Percentiles rank a stretch among this genome's conserved stretches.
These are phyloP conservation scores for Chiloscyllium punctatum DNA, from an alignment of 2,797 vertebrate genomes.

Conservation along the genomic window DNA sequence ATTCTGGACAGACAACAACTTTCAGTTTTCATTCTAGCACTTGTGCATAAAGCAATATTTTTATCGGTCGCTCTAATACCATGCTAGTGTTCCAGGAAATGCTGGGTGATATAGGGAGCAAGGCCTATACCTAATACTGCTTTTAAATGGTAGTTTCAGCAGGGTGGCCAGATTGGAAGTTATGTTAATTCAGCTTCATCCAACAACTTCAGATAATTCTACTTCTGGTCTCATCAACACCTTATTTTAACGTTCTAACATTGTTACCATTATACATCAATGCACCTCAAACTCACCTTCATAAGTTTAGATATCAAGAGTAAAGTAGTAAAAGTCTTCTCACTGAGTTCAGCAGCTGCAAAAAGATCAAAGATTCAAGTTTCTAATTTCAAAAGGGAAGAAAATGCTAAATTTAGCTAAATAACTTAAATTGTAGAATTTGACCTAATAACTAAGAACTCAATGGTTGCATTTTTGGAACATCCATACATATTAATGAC, in stretches of 20 bases:
- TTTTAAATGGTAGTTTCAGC: background rate
- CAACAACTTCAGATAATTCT: background rate
- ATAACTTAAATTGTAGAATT: background rate
- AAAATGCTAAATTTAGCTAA: background rate
- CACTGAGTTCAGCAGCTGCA: constrained; percentile 82
- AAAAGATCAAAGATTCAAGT: constrained; percentile 36
- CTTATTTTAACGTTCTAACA: constrained; percentile 40
- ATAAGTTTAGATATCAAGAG: constrained; percentile 86
- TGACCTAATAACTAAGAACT: background rate
- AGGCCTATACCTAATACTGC: background rate
- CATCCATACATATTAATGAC: background rate
- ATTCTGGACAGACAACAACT: too few species aligned
- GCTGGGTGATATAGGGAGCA: background rate
- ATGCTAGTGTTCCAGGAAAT: background rate
- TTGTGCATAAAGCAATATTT: background rate
- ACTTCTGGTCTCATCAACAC: background rate
- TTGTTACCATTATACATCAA: background rate
- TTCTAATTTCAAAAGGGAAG: background rate
- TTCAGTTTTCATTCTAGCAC: background rate
- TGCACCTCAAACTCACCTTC: constrained; percentile 66
- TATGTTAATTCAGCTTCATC: background rate
- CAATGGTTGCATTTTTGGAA: background rate
- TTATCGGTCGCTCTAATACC: background rate
- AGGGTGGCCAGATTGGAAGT: background rate
- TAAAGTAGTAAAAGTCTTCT: constrained; percentile 83